Conservation (phyloP, 2,888 invertebrate genomes). For the Fragum sueziense region DNA sequence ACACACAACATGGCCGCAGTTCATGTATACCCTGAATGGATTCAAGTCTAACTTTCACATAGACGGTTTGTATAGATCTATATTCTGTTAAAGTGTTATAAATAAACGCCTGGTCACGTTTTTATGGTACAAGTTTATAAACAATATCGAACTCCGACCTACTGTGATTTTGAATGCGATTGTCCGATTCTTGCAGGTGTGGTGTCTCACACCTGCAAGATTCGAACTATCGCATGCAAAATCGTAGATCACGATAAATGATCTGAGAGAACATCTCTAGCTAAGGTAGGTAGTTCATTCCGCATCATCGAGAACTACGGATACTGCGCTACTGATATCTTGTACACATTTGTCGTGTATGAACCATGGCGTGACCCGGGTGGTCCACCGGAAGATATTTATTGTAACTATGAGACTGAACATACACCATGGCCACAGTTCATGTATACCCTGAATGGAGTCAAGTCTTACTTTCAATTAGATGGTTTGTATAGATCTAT, state of each 20-base stretch:
- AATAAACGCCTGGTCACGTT: not conserved
- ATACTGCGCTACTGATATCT: not conserved
- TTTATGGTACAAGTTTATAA: not conserved
- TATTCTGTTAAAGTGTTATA: not conserved
- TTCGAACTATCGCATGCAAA: no score
- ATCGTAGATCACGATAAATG: no score
- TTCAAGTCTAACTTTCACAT: slow-evolving; percentile 9
- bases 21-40: slow-evolving; percentile 4
- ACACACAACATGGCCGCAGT: slow-evolving; percentile 6
- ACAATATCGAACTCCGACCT: not conserved
- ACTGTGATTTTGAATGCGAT: not conserved
- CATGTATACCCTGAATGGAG: not conserved
- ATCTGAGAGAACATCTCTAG: no score
- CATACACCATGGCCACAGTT: slow-evolving; percentile 6
- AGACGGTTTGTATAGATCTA: not conserved
- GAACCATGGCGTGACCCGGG: not conserved
- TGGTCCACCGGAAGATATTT: not conserved
- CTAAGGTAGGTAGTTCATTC: slow-evolving; percentile 8
- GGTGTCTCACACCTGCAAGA: no score
- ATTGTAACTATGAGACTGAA: not conserved
- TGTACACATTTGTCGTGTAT: not conserved
- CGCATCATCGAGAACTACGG: not conserved
- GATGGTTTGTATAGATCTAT: no score
- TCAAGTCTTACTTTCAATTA: slow-evolving; percentile 1
- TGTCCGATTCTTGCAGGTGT: not conserved